Conservation (phyloP, 1,140 invertebrate genomes). For the Camponotus pennsylvanicus region DNA sequence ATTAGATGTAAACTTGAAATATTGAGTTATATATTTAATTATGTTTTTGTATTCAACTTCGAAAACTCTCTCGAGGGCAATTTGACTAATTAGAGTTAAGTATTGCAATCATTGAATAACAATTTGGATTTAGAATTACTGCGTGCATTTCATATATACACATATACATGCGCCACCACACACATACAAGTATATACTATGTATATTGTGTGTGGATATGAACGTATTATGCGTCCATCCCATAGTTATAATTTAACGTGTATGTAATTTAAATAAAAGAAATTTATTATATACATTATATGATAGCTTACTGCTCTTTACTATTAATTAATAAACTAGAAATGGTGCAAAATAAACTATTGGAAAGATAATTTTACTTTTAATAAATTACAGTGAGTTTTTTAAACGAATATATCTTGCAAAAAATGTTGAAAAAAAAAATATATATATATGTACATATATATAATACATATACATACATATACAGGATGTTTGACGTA, state of each 20-base stretch:
- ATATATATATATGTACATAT: too few species aligned
- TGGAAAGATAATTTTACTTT: not conserved
- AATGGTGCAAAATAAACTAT: not conserved
- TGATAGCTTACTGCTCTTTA: not conserved
- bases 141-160: slow-evolving; percentile 47
- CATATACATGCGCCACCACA: not conserved
- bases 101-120: slow-evolving; percentile 57
- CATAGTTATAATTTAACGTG: slow-evolving; percentile 74
- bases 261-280: slow-evolving; percentile 77
- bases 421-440: too few species aligned
- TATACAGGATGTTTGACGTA: too few species aligned
- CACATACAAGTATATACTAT: not conserved
- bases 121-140: slow-evolving; percentile 51
- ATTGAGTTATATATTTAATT: not conserved
- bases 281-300: slow-evolving; percentile 59
- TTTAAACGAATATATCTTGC: too few species aligned
- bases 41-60: not conserved
- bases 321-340: not conserved
- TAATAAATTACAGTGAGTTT: too few species aligned
- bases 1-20: not conserved
- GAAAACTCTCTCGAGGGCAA: slow-evolving; percentile 59
- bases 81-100: slow-evolving; percentile 65
- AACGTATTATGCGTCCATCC: slow-evolving; percentile 45
- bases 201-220: slow-evolving; percentile 40
- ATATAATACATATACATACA: too few species aligned